Conservation (phyloP, 2,797 vertebrate genomes). For the Danio jaintianensis region DNA sequence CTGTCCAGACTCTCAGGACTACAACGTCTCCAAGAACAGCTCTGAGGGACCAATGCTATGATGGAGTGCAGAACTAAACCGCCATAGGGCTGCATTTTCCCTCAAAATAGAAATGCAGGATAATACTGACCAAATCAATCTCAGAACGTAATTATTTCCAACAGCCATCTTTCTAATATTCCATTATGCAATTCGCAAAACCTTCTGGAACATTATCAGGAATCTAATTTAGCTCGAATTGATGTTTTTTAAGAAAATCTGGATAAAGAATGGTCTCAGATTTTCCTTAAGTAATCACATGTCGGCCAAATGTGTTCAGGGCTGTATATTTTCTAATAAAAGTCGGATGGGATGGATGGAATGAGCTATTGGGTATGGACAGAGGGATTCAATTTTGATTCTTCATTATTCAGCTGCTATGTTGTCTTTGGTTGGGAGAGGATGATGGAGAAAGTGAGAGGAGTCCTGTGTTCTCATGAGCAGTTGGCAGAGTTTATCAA, state of each 20-base stretch:
- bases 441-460: constrained; percentile 18
- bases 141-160: constrained; percentile 16
- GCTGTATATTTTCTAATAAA: not conserved
- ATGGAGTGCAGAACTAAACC: constrained; percentile 14
- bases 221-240: constrained; percentile 11
- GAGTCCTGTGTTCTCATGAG: constrained; percentile 31
- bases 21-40: constrained; percentile 22
- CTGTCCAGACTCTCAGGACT: constrained; percentile 39
- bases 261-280: constrained; percentile 1
- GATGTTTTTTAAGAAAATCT: constrained; percentile 30
- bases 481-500: constrained; percentile 62
- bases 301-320: constrained; percentile 5
- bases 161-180: not conserved
- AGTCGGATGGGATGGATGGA: not conserved
- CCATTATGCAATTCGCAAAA: constrained; percentile 6
- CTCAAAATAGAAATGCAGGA: constrained; percentile 31
- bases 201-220: not conserved
- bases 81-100: constrained; percentile 22
- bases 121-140: constrained; percentile 28
- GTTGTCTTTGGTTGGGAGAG: constrained; percentile 15
- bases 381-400: constrained; percentile 6
- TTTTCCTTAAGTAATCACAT: constrained; percentile 17
- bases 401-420: not conserved
- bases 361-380: not conserved
- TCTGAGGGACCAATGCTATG: constrained; percentile 15